phyloP scores from a whole-genome alignment of 2,888 invertebrate species.

The Aspidiotus destructor region DNA sequence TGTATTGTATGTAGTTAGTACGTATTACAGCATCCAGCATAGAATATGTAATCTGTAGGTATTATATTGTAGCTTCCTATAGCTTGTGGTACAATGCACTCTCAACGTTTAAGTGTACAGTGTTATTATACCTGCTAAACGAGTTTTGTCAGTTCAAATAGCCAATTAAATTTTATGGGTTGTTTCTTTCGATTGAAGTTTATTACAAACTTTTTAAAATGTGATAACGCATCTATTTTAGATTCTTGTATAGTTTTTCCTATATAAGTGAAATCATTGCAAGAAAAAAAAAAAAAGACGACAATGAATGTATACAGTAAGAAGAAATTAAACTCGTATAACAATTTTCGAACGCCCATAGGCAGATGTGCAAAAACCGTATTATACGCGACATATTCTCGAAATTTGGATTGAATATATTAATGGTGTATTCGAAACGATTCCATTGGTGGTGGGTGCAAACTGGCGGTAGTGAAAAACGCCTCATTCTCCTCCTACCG shows the following conservation, averaged over 20 bases:
- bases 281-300: too few relatives aligned
- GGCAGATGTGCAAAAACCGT: too few relatives aligned
- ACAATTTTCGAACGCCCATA: too few relatives aligned
- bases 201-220: conserved; percentile 33
- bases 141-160: conserved; percentile 31
- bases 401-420: too few relatives aligned
- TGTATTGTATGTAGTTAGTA: conserved; percentile 23
- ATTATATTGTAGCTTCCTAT: conserved; percentile 23
- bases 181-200: conserved; percentile 32
- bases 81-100: conserved; percentile 13
- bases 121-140: conserved; percentile 31
- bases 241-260: conserved; percentile 18
- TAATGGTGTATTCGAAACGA: too few relatives aligned
- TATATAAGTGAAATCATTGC: neutral
- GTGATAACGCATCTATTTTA: conserved; percentile 32
- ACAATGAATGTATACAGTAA: too few relatives aligned
- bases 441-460: too few relatives aligned
- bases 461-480: too few relatives aligned
- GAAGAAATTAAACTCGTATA: too few relatives aligned
- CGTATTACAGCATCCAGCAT: conserved; percentile 22
- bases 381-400: too few relatives aligned
- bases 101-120: neutral
- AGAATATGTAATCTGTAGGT: conserved; percentile 26
- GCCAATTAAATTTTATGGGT: conserved; percentile 33
- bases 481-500: too few relatives aligned